A percentile compares a stretch with the other conserved stretches of the same genome.
Conservation (phyloP, 37 sponge, comb jelly and placozoan species). For the Theonella swinhoei region DNA sequence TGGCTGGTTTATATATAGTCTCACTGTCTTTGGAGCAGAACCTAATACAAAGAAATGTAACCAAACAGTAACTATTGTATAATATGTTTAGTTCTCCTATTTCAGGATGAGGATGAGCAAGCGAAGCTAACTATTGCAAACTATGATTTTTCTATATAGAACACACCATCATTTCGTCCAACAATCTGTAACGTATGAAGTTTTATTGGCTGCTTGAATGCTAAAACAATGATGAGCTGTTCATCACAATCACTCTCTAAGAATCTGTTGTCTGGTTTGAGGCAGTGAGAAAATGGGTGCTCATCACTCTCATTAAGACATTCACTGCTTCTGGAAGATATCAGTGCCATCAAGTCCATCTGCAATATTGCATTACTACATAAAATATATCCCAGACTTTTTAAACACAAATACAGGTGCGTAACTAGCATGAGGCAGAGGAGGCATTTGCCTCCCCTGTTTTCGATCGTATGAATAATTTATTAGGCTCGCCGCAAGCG, state of each 20-base stretch:
- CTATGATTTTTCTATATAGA: neutral
- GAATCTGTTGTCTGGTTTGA: constrained; percentile 31
- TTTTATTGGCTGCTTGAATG: constrained; percentile 77
- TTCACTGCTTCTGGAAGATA: constrained; percentile 75
- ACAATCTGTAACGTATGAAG: constrained; percentile 71
- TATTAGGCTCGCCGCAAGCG: too few relatives aligned
- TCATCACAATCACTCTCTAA: constrained; percentile 95
- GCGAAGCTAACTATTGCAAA: too few relatives aligned
- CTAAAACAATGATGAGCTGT: constrained; percentile 72
- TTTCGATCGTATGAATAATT: too few relatives aligned
- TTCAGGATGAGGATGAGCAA: too few relatives aligned
- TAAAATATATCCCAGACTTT: too few relatives aligned
- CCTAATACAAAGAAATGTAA: constrained; percentile 48
- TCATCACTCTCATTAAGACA: constrained; percentile 92
- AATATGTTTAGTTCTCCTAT: too few relatives aligned
- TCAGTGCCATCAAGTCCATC: constrained; percentile 43
- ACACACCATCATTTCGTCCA: constrained; percentile 60
- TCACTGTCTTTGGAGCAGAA: constrained; percentile 84
- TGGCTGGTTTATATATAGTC: constrained; percentile 85
- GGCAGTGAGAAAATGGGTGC: constrained; percentile 61
- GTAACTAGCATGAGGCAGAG: too few relatives aligned
- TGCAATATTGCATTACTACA: too few relatives aligned
- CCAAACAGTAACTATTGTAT: too few relatives aligned
- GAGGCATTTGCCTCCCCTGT: too few relatives aligned
- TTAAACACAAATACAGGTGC: too few relatives aligned